phyloP scores from a whole-genome alignment of 2,888 invertebrate genomes.

The Diplazon laetatorius region DNA sequence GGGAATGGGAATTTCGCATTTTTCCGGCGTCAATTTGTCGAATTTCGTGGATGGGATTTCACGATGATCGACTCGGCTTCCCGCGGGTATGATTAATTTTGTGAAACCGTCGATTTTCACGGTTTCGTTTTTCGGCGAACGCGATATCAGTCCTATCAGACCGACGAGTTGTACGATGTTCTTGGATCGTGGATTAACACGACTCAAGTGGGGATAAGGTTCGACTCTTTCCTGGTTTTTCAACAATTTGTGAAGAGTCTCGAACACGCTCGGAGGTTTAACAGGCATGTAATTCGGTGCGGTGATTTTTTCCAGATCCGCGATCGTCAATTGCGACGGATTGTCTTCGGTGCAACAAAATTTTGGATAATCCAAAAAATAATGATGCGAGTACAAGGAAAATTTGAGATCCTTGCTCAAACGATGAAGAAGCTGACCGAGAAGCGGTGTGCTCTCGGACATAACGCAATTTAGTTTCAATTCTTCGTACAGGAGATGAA shows the following conservation, averaged over 20 bases:
- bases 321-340: slow-evolving; percentile 84
- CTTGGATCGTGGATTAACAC: slow-evolving; percentile 89
- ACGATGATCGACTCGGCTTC: slow-evolving; percentile 78
- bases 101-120: slow-evolving; percentile 76
- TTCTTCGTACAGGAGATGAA: slow-evolving; percentile 96
- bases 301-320: slow-evolving; percentile 85
- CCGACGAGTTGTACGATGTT: slow-evolving; percentile 89
- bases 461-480: slow-evolving; percentile 91
- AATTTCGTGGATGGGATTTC: slow-evolving; percentile 69
- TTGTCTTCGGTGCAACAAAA: slow-evolving; percentile 82
- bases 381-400: slow-evolving; percentile 89
- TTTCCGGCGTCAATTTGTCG: slow-evolving; percentile 74
- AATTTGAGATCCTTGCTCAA: slow-evolving; percentile 90
- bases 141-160: slow-evolving; percentile 76
- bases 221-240: slow-evolving; percentile 83
- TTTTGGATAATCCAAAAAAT: slow-evolving; percentile 92
- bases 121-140: too few relatives aligned
- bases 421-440: slow-evolving; percentile 90
- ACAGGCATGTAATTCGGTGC: slow-evolving; percentile 86
- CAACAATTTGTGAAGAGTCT: slow-evolving; percentile 88
- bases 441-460: slow-evolving; percentile 86
- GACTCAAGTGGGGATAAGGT: slow-evolving; percentile 89
- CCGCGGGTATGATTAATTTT: slow-evolving; percentile 78
- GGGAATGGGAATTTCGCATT: slow-evolving; percentile 70
- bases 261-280: slow-evolving; percentile 89